Conservation (phyloP, 30 jellyfish, hydroid and myxozoan genomes). For the Pelagia noctiluca region DNA sequence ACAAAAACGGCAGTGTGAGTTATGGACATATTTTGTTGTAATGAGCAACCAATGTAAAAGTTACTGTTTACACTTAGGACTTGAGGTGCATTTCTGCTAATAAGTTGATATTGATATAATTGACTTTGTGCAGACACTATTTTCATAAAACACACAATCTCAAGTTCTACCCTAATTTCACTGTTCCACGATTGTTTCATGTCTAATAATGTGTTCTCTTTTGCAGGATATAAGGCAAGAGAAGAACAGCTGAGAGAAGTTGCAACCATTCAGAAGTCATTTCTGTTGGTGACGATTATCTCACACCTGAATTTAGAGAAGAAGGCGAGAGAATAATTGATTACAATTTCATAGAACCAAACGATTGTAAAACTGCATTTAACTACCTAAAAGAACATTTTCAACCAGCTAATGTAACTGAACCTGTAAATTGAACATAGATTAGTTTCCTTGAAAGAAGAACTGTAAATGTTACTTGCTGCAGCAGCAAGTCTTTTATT, state of each 20-base stretch:
- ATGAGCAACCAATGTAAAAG: not conserved
- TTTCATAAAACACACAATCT: not conserved
- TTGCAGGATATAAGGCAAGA: no score
- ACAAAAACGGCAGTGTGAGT: not conserved
- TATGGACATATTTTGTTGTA: not conserved
- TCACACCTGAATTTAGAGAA: no score
- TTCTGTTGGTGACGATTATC: constrained; percentile 8
- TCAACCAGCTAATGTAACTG: constrained; percentile 1
- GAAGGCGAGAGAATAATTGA: no score
- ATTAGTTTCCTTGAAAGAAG: not conserved
- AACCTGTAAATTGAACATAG: not conserved
- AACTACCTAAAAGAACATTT: not conserved
- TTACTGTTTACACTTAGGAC: not conserved
- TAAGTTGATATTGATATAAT: not conserved
- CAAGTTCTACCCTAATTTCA: no score
- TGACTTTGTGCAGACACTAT: not conserved
- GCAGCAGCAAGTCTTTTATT: no score
- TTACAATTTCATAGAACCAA: no score
- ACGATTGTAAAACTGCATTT: not conserved
- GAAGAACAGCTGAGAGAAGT: not conserved
- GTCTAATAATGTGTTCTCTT: no score
- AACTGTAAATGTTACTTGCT: constrained; percentile 1
- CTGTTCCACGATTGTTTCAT: no score
- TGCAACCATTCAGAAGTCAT: not conserved
- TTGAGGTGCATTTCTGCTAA: not conserved